Conservation (phyloP, 2,888 invertebrate species). For the Acleris emargana region DNA sequence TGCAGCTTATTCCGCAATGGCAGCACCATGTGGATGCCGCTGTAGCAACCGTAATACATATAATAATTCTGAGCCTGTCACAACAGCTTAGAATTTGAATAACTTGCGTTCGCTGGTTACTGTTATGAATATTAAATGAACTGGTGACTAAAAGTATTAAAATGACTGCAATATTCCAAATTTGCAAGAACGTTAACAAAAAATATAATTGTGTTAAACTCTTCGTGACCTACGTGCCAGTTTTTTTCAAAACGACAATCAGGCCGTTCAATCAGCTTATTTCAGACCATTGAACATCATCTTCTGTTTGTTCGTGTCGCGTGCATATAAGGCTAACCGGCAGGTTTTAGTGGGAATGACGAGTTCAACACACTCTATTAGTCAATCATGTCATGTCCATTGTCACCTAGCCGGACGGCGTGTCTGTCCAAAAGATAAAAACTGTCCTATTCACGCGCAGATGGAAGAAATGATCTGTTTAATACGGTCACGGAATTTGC, state of each 20-base stretch:
- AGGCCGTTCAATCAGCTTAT: slow-evolving; percentile 59
- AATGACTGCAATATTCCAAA: too few relatives aligned
- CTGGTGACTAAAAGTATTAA: too few relatives aligned
- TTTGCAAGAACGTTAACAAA: too few relatives aligned
- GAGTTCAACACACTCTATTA: slow-evolving; percentile 53
- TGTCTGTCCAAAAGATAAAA: slow-evolving; percentile 50
- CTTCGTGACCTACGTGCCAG: slow-evolving; percentile 28
- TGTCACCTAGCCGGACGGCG: slow-evolving; percentile 49
- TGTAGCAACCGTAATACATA: slow-evolving; percentile 26
- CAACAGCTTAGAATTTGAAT: slow-evolving; percentile 34
- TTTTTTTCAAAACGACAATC: slow-evolving; percentile 46
- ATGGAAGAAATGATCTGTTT: slow-evolving; percentile 43
- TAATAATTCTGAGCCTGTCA: slow-evolving; percentile 17
- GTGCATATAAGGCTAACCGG: slow-evolving; percentile 55
- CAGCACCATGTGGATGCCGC: slow-evolving; percentile 33
- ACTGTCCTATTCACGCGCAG: slow-evolving; percentile 38
- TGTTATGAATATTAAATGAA: not conserved
- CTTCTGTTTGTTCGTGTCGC: slow-evolving; percentile 57
- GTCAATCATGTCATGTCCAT: slow-evolving; percentile 50
- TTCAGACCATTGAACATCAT: slow-evolving; percentile 57
- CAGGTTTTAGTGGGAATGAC: slow-evolving; percentile 46
- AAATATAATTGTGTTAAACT: not conserved
- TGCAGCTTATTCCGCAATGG: slow-evolving; percentile 43
- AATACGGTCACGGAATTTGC: slow-evolving; percentile 42
- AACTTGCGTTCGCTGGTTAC: not conserved